Evolutionary conservation across 2,888 invertebrate genomes (phyloP), one percentile per base, ranked within the genome.

Genomic region (Stratiomys singularior): DNA sequence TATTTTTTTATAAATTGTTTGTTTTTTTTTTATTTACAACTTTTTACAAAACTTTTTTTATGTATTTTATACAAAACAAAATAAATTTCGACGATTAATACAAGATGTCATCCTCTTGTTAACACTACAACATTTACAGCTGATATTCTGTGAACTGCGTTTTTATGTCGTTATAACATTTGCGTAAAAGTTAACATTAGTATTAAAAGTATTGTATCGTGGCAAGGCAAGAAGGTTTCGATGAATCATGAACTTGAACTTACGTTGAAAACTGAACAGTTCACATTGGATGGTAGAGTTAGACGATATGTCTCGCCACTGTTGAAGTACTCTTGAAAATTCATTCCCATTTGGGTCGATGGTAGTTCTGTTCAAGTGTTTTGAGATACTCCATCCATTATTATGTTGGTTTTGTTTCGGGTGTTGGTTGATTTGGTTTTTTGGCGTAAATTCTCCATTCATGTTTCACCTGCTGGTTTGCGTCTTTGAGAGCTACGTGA

Each of bases 1-100:
- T 13, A 5, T 52, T 52, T 52, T 52, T 52, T 52, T 18, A 5
- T 18, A 66, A 72, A 72, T 72, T 56, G 28, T 72, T 69, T 69
- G 27, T 72, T 69, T 46, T 27, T 60, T 67, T 66, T 46, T 72
- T 72, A 72, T 72, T 72, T 72, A 72, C 72, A 72, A 72, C 56
- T 56, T 77, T 77, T 77, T 79, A 77, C 76, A 79, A 77, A 77
- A 66, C 64, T 77, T 77, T 71, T 60, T 79, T 77, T 58, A 69
- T 69, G 63, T 76, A 76, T 77, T 71, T 52, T 27, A 30, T 76
- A 77, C 21, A 77, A 77, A 79, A 77, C 77, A 79, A 79, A 79
- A 77, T 77, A 74, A 77, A 78, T 74, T 37, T 74, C 79, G 79
- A 79, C 72, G 79, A 79, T 72, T 72, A 46, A 30, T 47, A 37